These are phyloP conservation scores for Mycetomoellerius zeteki DNA, from an alignment of 1,140 invertebrate species.

Conservation along the genomic window DNA sequence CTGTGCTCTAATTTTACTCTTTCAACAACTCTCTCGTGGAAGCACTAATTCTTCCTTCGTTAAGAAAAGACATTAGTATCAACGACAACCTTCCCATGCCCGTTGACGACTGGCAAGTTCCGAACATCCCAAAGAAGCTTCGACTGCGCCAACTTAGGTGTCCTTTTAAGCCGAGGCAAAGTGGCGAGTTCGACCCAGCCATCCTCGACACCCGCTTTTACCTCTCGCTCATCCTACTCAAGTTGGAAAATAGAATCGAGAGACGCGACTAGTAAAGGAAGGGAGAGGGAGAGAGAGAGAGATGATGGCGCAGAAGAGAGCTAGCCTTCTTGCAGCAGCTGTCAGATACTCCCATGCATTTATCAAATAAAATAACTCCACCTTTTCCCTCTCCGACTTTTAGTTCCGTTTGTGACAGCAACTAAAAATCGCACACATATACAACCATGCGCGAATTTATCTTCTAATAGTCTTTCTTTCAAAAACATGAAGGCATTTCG, in stretches of 20 bases:
- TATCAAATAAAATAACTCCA: conserved; percentile 64
- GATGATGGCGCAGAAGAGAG: not conserved
- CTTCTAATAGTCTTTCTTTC: not conserved
- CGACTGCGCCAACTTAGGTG: conserved; percentile 61
- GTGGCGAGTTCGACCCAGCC: conserved; percentile 67
- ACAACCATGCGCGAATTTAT: not conserved
- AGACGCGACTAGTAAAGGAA: conserved; percentile 31
- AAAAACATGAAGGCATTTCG: not conserved
- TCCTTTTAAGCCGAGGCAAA: conserved; percentile 71
- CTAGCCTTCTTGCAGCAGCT: conserved; percentile 42
- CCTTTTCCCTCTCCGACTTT: conserved; percentile 34
- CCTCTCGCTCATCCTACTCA: conserved; percentile 32
- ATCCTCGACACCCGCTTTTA: conserved; percentile 53
- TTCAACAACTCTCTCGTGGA: conserved; percentile 49
- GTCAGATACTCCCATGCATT: conserved; percentile 59
- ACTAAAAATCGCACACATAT: conserved; percentile 38
- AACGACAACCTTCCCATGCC: conserved; percentile 46
- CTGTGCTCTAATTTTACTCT: conserved; percentile 49
- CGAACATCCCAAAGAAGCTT: conserved; percentile 69
- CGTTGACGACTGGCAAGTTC: conserved; percentile 68
- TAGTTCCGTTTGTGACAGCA: not conserved
- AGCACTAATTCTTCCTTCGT: conserved; percentile 60
- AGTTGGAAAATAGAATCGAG: conserved; percentile 66
- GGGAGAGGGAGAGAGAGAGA: conserved; percentile 13
- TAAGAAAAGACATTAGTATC: conserved; percentile 63